Percentiles rank a stretch among this genome's conserved stretches.
phyloP scores from a whole-genome alignment of 2,888 invertebrate species.

The Nymphalis polychloros region DNA sequence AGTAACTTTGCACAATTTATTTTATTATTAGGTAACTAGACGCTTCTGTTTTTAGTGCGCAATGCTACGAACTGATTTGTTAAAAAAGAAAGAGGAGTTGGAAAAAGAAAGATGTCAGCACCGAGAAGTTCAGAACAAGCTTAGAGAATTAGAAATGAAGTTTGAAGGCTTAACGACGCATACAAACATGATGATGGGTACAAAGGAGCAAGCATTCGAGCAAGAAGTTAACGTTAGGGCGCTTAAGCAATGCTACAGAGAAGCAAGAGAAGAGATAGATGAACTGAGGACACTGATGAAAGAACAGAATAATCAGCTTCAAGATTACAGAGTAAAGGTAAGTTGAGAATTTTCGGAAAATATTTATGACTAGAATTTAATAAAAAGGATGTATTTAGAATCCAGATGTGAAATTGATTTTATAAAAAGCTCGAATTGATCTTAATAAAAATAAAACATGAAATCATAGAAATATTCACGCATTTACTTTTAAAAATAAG shows the following conservation, averaged over 20 bases:
- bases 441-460: too few relatives aligned
- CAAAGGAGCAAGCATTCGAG: conserved; percentile 84
- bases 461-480: too few relatives aligned
- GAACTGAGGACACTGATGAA: conserved; percentile 83
- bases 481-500: too few relatives aligned
- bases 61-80: conserved; percentile 63
- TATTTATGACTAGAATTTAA: not conserved
- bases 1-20: not conserved
- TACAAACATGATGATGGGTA: conserved; percentile 74
- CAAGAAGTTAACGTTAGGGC: conserved; percentile 74
- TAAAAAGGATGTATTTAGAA: not conserved
- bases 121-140: conserved; percentile 72
- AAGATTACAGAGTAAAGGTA: conserved; percentile 86
- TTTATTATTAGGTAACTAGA: not conserved
- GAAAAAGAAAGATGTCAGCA: conserved; percentile 83
- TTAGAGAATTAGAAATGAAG: conserved; percentile 71
- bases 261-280: conserved; percentile 81
- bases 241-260: conserved; percentile 81
- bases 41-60: conserved; percentile 56
- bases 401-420: too few relatives aligned
- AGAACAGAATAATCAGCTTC: conserved; percentile 85
- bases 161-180: conserved; percentile 56
- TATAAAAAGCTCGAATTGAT: too few relatives aligned
- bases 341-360: not conserved
- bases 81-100: conserved; percentile 76